Evolutionary conservation across 2,797 vertebrate genomes (phyloP).

Genomic region (Sebastes oblongus): DNA sequence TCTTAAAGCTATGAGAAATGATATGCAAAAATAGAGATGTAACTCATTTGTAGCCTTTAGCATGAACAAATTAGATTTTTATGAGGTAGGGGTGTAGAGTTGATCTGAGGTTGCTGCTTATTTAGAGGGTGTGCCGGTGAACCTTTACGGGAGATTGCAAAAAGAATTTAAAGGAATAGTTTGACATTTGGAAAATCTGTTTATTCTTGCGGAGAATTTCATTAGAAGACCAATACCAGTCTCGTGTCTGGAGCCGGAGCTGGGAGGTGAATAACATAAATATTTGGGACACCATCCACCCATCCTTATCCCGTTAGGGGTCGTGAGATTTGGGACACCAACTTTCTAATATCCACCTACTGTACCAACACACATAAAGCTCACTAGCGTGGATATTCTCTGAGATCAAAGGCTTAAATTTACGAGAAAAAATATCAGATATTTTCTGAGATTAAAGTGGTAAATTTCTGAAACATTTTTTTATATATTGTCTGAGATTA

Average conservation of each 20-base stretch:
- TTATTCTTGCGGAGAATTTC: not conserved
- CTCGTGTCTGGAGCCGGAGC: not conserved
- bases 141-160: slow-evolving; percentile 28
- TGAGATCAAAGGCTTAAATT: not conserved
- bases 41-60: slow-evolving; percentile 67
- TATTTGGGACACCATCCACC: not conserved
- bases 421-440: not conserved
- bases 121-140: slow-evolving; percentile 33
- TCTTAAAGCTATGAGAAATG: slow-evolving; percentile 57
- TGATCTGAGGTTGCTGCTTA: slow-evolving; percentile 26
- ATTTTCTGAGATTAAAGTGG: not conserved
- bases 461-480: too few relatives aligned
- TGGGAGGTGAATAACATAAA: not conserved
- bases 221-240: not conserved
- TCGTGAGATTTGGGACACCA: not conserved
- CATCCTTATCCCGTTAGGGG: too few relatives aligned
- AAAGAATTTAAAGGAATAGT: slow-evolving; percentile 11
- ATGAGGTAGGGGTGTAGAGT: slow-evolving; percentile 32
- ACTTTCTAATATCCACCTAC: not conserved
- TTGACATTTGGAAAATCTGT: not conserved
- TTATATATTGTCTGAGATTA: not conserved
- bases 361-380: not conserved
- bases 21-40: slow-evolving; percentile 64
- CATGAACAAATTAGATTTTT: slow-evolving; percentile 69
- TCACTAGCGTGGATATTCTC: not conserved